Evolutionary conservation across 2,113 vertebrate species (phyloP).

Genomic region (Zosterops borbonicus): DNA sequence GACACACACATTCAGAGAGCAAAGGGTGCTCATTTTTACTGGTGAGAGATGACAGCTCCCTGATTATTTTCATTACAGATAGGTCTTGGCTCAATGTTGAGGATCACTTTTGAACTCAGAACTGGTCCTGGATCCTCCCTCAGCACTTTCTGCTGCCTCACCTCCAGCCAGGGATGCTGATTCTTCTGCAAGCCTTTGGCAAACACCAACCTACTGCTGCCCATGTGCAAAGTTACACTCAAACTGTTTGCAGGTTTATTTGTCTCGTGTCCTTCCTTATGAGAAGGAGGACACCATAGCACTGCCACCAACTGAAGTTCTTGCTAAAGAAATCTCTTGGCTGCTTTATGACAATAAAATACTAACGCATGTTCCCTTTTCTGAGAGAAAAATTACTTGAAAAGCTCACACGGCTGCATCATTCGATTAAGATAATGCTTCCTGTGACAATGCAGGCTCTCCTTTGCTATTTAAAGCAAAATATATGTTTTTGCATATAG

Average conservation of each 20-base stretch:
- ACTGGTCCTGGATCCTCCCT: background rate
- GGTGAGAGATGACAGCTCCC: background rate
- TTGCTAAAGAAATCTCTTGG: background rate
- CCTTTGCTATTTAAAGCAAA: slow-evolving; percentile 34
- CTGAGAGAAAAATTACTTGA: background rate
- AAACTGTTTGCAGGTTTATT: background rate
- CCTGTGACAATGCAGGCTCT: background rate
- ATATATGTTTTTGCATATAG: background rate
- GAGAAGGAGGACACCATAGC: background rate
- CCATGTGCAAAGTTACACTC: background rate
- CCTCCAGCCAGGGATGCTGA: background rate
- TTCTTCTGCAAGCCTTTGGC: background rate
- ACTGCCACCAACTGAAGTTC: background rate
- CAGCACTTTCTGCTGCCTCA: background rate
- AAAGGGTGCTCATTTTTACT: background rate
- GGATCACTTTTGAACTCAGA: background rate
- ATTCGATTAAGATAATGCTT: background rate
- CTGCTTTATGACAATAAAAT: background rate
- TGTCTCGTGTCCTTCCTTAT: background rate
- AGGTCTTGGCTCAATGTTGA: background rate
- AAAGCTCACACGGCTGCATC: background rate
- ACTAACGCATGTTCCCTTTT: background rate
- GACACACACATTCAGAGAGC: background rate
- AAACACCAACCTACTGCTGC: background rate
- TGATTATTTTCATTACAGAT: background rate